Base-by-base conservation (phyloP, 2,797 vertebrate species). In the Coilia nasus region DNA sequence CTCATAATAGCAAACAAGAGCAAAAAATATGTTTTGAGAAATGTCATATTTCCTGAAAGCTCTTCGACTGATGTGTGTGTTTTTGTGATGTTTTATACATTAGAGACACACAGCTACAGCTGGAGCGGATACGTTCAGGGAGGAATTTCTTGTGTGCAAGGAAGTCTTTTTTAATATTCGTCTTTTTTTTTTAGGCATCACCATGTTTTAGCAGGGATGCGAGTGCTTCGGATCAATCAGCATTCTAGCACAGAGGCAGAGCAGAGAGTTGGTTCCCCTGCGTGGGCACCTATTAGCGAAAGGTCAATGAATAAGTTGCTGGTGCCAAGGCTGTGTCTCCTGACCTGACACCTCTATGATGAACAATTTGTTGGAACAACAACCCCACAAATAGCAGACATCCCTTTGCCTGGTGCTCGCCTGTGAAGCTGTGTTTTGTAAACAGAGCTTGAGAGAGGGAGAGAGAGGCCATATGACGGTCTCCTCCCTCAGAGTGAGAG, bases 1-100 rank as follows among this genome's bases (percentile, higher is more conserved):
- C 35, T 17, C 19, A 78, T 44, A 41, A 78, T 78, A 21, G 71
- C 19, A 78, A 78, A 78, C 41, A 44, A 78, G 35, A 44, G 14
- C 50, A 44, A 44, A 44, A 21, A 86, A 86, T 87, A 89, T 88
- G 90, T 93, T 91, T 81, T 87, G 88, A 93, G n/a, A 91, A 93
- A 88, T 67, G 67, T 75, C 28, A 75, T 41, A 75, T 35, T 75
- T 75, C 28, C 67, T 75, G 28, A 6, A 17, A 35, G 31, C 14
- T 75, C 67, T 41, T 31, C 31, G 1, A 31, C 31, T 17, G 67
- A 15, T 75, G 31, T 78, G 67, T 31, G 28, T 75, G 71, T 78
- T 44, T 78, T 78, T 78, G 71, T 78, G 71, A 78, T 78, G 71
- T 78, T 78, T 78, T 78, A 78, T 78, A 78, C 31, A 78, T 78